A percentile compares a stretch with the other conserved stretches of the same genome.
Conservation (phyloP, 1,140 invertebrate species). For the Grapholita molesta region DNA sequence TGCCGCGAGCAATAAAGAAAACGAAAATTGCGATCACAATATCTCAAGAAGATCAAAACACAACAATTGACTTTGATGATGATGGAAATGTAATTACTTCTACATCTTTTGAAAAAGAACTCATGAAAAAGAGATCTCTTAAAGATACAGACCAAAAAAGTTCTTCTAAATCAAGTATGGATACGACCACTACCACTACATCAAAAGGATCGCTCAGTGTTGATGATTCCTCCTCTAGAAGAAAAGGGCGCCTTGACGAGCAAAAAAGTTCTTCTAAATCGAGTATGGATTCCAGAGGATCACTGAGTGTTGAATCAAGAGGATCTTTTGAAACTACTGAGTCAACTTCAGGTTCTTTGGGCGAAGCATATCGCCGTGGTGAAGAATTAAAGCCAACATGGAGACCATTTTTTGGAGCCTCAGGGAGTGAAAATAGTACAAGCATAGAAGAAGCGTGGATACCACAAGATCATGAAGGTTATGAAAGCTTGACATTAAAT, state of each 20-base stretch:
- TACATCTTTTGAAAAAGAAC: slow-evolving; percentile 56
- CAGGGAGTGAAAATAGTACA: slow-evolving; percentile 84
- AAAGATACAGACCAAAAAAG: slow-evolving; percentile 74
- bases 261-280: slow-evolving; percentile 80
- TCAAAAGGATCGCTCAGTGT: slow-evolving; percentile 75
- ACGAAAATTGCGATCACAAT: slow-evolving; percentile 77
- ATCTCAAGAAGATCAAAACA: slow-evolving; percentile 76
- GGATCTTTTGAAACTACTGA: slow-evolving; percentile 85
- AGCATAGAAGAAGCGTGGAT: slow-evolving; percentile 90
- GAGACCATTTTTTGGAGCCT: slow-evolving; percentile 89
- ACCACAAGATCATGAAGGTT: slow-evolving; percentile 85
- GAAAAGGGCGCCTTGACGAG: slow-evolving; percentile 69
- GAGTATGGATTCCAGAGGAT: slow-evolving; percentile 80
- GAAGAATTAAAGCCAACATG: slow-evolving; percentile 87
- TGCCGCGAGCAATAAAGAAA: slow-evolving; percentile 58
- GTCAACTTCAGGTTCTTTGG: slow-evolving; percentile 86
- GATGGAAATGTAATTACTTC: slow-evolving; percentile 71
- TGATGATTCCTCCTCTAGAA: slow-evolving; percentile 71
- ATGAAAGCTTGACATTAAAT: slow-evolving; percentile 74
- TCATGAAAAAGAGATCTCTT: slow-evolving; percentile 63
- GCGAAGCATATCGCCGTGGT: slow-evolving; percentile 81
- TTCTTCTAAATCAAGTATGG: slow-evolving; percentile 73
- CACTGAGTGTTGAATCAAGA: slow-evolving; percentile 81
- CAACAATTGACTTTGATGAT: slow-evolving; percentile 74
- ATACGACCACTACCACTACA: slow-evolving; percentile 69